Percentiles rank a stretch among this genome's conserved stretches.
phyloP scores from a whole-genome alignment of 2,113 vertebrate genomes.

The Melanerpes formicivorus region DNA sequence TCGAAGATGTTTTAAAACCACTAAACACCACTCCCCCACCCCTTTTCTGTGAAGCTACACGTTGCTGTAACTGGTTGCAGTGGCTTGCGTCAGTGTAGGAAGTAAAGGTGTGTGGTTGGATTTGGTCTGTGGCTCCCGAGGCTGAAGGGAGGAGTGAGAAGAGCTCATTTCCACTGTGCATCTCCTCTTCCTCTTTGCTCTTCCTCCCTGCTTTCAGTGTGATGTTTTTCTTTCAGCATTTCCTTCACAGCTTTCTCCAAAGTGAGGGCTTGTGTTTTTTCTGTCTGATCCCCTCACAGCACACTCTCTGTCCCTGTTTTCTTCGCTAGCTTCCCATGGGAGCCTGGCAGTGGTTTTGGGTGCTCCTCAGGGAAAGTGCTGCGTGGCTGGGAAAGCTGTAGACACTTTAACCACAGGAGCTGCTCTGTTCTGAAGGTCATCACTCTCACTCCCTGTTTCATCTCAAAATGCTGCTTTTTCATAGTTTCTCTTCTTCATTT shows the following conservation, averaged over 20 bases:
- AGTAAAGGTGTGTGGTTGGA: neutral
- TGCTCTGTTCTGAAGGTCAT: neutral
- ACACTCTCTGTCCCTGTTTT: neutral
- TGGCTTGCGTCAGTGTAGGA: neutral
- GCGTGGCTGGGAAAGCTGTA: neutral
- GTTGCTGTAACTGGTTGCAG: neutral
- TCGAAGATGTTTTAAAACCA: neutral
- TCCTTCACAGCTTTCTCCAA: neutral
- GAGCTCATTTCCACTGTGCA: neutral
- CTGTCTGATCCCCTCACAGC: fast-evolving
- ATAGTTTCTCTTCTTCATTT: constrained; percentile 62
- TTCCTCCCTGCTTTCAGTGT: neutral
- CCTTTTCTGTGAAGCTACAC: neutral
- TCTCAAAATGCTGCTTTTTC: neutral
- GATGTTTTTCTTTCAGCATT: constrained; percentile 34
- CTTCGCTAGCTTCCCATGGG: fast-evolving
- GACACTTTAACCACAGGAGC: neutral
- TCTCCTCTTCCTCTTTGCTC: constrained; percentile 32
- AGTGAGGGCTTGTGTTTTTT: neutral
- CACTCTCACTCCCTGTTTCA: constrained; percentile 10
- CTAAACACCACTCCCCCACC: neutral
- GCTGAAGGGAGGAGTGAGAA: constrained; percentile 29
- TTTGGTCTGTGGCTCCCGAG: neutral
- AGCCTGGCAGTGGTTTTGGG: neutral
- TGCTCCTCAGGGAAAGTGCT: neutral